Base-by-base conservation (phyloP, 2,113 vertebrate genomes). In the Proterorhinus semilunaris region DNA sequence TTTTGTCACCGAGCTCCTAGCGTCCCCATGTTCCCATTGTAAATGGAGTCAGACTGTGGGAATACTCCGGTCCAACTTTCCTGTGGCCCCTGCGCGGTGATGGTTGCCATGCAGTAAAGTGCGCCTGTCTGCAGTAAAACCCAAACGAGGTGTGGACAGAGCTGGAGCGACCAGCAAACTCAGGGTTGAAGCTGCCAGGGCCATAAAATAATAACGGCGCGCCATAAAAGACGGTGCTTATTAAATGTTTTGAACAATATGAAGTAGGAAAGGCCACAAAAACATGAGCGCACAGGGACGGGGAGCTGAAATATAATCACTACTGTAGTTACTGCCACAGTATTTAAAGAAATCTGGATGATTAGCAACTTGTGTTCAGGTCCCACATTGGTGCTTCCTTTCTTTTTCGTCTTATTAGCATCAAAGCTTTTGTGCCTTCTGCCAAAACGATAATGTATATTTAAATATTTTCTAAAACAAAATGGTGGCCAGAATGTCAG, bases 171-270 rank as follows among this genome's bases (percentile, higher is more conserved):
- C 83, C 79, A 82, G 83, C 82, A 83, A 86, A 88, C 84, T 81
- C 74, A 76, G 84, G 88, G 86, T 86, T 36, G 27, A 88, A 79
- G 81, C 75, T 54, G 55, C 66, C 80, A 76, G 68, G 57, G 71
- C 80, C 61, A 62, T 91, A 91, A 92, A 93, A 92, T 86, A 90
- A 90, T 87, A 89, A 90, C 77, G 66, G 80, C 68, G 57, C 8
- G 67, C 83, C 76, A 65, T 92, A 91, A 92, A 92, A 81, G 72
- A 85, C 90, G 91, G 86, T 87, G 89, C 87, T 90, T 93, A 91
- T 92, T 89, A 89, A 91, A 92, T 89, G 90, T 91, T 91, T 90
- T 71, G 73, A 90, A 89, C 80, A 89, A 85, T 88, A 86, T 90
- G 16, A 51, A 73, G 69, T 27, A 66, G 66, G 65, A 46, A 0